Evolutionary conservation across 2,888 invertebrate genomes (phyloP).

Genomic region (Chironomus tentans): DNA sequence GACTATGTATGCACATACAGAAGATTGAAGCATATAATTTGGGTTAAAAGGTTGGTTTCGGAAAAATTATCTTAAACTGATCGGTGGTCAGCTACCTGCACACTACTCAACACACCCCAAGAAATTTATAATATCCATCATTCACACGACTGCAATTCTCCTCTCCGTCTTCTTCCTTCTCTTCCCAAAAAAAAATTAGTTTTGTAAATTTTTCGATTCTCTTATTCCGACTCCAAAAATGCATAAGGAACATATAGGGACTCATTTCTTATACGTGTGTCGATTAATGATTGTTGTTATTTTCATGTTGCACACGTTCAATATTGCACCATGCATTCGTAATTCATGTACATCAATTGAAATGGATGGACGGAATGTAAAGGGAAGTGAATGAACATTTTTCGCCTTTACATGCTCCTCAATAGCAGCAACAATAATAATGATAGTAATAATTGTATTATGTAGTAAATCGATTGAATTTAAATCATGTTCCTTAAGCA

Average conservation of each 20-base stretch:
- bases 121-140: background rate
- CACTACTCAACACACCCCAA: background rate
- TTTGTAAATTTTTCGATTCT: too few species aligned
- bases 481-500: background rate
- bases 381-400: too few species aligned
- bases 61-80: slow-evolving; percentile 18
- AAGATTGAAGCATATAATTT: slow-evolving; percentile 12
- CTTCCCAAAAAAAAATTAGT: background rate
- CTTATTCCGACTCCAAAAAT: background rate
- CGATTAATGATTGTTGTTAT: background rate
- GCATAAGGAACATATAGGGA: too few species aligned
- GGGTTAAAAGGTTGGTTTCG: slow-evolving; percentile 25
- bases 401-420: too few species aligned
- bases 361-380: too few species aligned
- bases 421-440: too few species aligned
- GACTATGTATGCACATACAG: background rate
- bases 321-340: background rate
- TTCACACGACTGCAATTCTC: slow-evolving; percentile 18
- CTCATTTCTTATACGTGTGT: background rate
- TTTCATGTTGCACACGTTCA: background rate
- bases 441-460: too few species aligned
- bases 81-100: slow-evolving; percentile 25
- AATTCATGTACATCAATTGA: background rate
- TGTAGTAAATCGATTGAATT: slow-evolving; percentile 3
- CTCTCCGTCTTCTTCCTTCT: background rate